These are phyloP conservation scores for Patella pellucida DNA, from an alignment of 2,888 invertebrate genomes.

Conservation along the genomic window DNA sequence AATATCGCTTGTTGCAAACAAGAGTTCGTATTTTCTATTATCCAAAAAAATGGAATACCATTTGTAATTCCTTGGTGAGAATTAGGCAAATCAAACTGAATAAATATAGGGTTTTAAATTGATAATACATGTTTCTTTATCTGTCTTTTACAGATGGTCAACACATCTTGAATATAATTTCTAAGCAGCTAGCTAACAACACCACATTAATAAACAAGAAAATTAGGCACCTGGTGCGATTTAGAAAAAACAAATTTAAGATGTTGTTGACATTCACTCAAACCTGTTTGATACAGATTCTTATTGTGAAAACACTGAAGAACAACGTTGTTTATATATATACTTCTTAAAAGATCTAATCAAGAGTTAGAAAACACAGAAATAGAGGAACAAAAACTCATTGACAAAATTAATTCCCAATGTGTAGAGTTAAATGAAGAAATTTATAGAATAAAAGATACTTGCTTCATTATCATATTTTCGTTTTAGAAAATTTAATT, in stretches of 20 bases:
- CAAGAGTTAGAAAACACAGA: neutral
- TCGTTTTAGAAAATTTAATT: neutral
- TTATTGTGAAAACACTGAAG: neutral
- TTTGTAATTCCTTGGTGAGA: no score
- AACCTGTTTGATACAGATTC: neutral
- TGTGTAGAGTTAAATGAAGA: neutral
- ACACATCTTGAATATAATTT: neutral
- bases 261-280: neutral
- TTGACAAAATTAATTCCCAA: neutral
- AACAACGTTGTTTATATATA: neutral
- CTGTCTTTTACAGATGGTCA: conserved; percentile 1
- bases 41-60: no score
- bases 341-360: neutral
- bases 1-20: no score
- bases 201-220: neutral
- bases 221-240: neutral
- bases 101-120: no score
- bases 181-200: neutral
- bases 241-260: neutral
- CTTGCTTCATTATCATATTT: neutral
- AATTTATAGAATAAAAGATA: neutral
- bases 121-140: no score
- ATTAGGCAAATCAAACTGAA: no score
- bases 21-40: no score
- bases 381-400: neutral